Evolutionary conservation across 2,797 vertebrate species (phyloP), one percentile per base, ranked within the genome.

Genomic region (Buceros bicornis): DNA sequence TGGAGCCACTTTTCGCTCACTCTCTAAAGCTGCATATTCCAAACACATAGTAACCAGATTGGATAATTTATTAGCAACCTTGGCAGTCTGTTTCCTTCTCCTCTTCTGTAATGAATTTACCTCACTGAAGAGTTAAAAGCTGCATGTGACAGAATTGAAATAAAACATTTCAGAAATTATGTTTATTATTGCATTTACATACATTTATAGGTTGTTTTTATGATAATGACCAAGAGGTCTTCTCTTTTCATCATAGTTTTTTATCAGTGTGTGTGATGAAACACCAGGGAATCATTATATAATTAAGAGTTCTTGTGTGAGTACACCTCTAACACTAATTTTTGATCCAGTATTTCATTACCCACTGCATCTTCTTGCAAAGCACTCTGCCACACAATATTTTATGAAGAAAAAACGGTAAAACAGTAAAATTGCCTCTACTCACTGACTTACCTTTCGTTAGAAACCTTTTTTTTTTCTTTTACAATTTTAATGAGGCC

Each of bases 351-450:
- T 67, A 16, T 69, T 97, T 78, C 28, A 10, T 47, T 28, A 53
- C 71, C 19, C 20, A 16, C 14, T 42, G 56, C 4, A 70, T 43
- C 11, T 60, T 93, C 94, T 84, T 62, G 45, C 88, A 86, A 37
- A 85, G 56, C 13, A 48, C 11, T 40, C 19, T 48, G 24, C 50
- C 26, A 71, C 60, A 66, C 16, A 82, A 33, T 53, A 89, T 79
- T 89, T 82, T 74, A 69, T 92, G 43, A 10, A 40, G 37, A 28
- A 31, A 81, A 78, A 84, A 80, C 35, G 77, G 16, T 53, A 86
- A 83, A 64, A 51, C 25, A 54, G 70, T 67, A 58, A 87, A 95
- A 94, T 95, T 96, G 60, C 42, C 60, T 57, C 47, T 53, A 64
- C n/a, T 65, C 58, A 85, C 81, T 92, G 28, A 53, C 16, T 56